Evolutionary conservation across 2,113 vertebrate genomes (phyloP).

Genomic region (Gambusia holbrooki): DNA sequence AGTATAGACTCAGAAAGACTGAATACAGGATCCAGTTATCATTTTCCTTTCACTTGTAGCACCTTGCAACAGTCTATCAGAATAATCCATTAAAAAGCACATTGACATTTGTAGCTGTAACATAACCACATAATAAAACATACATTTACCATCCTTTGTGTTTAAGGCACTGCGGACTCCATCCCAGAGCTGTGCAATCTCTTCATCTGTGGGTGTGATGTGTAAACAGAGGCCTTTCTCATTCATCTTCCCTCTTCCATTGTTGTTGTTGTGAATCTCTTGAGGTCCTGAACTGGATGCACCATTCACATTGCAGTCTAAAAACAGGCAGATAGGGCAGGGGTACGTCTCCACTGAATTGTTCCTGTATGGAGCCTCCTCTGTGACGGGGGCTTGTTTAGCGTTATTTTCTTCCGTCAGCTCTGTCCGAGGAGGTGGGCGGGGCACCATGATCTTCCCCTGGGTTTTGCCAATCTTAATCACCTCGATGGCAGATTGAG

Average conservation of each 20-base stretch:
- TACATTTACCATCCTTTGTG: constrained; percentile 79
- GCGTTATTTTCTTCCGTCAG: constrained; percentile 34
- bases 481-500: constrained; percentile 77
- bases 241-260: constrained; percentile 42
- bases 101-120: neutral
- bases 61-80: neutral
- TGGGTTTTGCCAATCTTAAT: constrained; percentile 73
- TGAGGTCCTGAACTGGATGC: constrained; percentile 61
- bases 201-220: constrained; percentile 83
- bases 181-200: constrained; percentile 82
- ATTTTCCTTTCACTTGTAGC: neutral
- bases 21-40: neutral
- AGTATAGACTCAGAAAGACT: neutral
- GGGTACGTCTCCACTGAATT: constrained; percentile 57
- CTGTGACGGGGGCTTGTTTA: constrained; percentile 51
- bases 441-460: constrained; percentile 79
- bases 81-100: neutral
- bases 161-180: constrained; percentile 68
- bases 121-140: neutral
- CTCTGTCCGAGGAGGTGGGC: constrained; percentile 77
- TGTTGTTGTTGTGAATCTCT: constrained; percentile 25
- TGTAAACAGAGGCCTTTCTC: constrained; percentile 76
- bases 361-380: constrained; percentile 53
- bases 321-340: constrained; percentile 30
- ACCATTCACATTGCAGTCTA: constrained; percentile 64